phyloP scores from a whole-genome alignment of 2,888 invertebrate genomes.

The Polyommatus icarus region DNA sequence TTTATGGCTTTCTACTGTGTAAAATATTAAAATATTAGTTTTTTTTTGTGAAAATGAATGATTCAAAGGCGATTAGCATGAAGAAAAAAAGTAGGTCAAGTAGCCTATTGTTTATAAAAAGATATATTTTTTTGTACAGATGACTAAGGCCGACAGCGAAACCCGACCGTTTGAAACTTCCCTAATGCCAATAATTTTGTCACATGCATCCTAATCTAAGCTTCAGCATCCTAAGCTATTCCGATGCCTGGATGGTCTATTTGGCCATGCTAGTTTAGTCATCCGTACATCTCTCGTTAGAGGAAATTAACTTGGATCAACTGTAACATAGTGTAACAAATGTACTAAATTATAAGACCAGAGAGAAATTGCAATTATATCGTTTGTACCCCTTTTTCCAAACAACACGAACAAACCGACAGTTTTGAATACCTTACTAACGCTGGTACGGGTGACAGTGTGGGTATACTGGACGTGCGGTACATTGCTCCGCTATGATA shows the following conservation, averaged over 20 bases:
- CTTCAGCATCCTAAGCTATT: too few relatives aligned
- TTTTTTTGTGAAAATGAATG: too few relatives aligned
- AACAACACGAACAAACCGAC: conserved; percentile 62
- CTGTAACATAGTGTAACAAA: not conserved
- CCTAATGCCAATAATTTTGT: not conserved
- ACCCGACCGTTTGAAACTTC: not conserved
- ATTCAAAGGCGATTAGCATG: too few relatives aligned
- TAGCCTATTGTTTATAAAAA: not conserved
- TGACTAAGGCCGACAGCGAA: not conserved
- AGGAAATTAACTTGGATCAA: not conserved
- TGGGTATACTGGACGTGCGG: conserved; percentile 94
- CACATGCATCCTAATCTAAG: not conserved
- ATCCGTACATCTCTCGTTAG: not conserved
- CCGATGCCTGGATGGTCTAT: not conserved
- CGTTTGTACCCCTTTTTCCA: conserved; percentile 49
- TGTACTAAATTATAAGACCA: not conserved
- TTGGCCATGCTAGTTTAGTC: not conserved
- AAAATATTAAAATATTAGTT: too few relatives aligned
- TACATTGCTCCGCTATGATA: conserved; percentile 87
- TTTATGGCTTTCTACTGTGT: too few relatives aligned
- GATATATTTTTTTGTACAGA: not conserved
- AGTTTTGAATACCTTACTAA: conserved; percentile 83
- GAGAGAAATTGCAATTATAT: conserved; percentile 52
- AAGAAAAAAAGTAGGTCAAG: too few relatives aligned
- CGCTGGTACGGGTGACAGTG: conserved; percentile 86